A percentile compares a stretch with the other conserved stretches of the same genome.
phyloP scores from a whole-genome alignment of 2,113 vertebrate species.

The Ardeotis arabs region DNA sequence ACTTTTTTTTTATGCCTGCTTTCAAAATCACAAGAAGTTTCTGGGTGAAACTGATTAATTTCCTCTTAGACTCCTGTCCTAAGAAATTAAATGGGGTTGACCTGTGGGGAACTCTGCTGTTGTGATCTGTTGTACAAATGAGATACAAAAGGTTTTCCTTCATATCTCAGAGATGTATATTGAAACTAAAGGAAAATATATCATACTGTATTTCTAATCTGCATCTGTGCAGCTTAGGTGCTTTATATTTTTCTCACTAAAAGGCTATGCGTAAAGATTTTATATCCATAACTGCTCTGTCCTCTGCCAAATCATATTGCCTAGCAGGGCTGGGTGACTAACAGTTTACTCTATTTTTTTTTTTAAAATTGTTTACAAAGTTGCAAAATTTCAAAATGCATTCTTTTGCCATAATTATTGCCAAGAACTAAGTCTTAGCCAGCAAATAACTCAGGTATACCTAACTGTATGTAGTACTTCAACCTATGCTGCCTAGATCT shows the following conservation, averaged over 20 bases:
- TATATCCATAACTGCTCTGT: neutral
- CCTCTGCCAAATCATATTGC: neutral
- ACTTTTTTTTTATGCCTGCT: neutral
- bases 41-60: conserved; percentile 32
- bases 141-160: conserved; percentile 48
- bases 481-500: neutral
- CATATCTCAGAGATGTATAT: neutral
- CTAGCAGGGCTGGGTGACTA: neutral
- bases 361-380: neutral
- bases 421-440: neutral
- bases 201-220: neutral
- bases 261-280: neutral
- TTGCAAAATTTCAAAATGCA: neutral
- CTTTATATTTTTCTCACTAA: neutral
- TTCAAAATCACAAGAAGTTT: neutral
- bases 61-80: neutral
- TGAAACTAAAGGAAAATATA: conserved; percentile 3
- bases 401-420: neutral
- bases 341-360: neutral
- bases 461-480: neutral
- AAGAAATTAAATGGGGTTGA: conserved; percentile 46
- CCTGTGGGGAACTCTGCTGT: conserved; percentile 1
- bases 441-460: neutral
- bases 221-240: neutral
- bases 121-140: conserved; percentile 48